A percentile compares a stretch with the other conserved stretches of the same genome.
Conservation (phyloP, 2,113 vertebrate genomes). For the Perca schrenkii region DNA sequence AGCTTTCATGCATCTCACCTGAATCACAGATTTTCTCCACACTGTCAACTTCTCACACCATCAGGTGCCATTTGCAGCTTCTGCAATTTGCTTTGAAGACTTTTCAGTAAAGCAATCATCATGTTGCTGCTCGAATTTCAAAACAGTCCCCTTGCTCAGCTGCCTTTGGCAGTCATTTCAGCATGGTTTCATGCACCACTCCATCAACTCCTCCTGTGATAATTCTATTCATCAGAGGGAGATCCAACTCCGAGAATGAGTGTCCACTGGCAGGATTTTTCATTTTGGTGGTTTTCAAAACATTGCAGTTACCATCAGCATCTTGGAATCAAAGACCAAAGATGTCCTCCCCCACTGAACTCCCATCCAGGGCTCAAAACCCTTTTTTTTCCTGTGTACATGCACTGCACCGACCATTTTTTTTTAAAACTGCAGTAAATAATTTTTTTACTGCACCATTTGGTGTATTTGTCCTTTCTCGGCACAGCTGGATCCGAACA, state of each 20-base stretch:
- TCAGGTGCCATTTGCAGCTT: background rate
- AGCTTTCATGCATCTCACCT: background rate
- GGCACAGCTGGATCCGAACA: no score
- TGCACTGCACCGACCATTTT: no score
- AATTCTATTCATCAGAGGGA: background rate
- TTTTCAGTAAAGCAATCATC: conserved; percentile 19
- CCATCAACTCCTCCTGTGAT: background rate
- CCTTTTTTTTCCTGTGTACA: no score
- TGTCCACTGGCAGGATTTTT: background rate
- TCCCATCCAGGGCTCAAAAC: no score
- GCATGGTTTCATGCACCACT: background rate
- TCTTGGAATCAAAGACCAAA: background rate
- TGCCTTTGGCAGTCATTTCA: conserved; percentile 26
- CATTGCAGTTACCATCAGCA: background rate
- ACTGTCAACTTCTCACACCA: background rate
- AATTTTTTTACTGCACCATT: background rate
- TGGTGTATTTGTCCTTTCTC: background rate
- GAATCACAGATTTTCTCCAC: background rate
- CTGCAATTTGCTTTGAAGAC: conserved; percentile 11
- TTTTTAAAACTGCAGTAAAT: no score
- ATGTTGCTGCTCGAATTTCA: background rate
- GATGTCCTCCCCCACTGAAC: no score
- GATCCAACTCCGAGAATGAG: conserved; percentile 2
- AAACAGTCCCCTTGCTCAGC: background rate
- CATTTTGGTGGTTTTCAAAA: background rate